Evolutionary conservation across 2,888 invertebrate genomes (phyloP), one percentile per base, ranked within the genome.

Genomic region (Chrysolina haemoptera): DNA sequence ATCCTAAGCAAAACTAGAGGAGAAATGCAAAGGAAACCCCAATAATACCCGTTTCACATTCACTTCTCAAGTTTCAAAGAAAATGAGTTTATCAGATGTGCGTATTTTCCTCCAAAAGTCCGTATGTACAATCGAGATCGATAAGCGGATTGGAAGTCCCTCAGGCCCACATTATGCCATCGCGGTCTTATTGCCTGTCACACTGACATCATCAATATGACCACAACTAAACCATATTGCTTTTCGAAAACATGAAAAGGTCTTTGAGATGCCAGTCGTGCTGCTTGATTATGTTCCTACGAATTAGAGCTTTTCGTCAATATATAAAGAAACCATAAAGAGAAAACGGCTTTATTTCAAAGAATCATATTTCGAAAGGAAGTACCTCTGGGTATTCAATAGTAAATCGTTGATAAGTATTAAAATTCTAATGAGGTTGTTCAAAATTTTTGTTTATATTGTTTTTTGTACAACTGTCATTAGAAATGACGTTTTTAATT

Each of bases 181-280:
- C 76, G 12, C 53, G 78, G 79, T 79, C 82, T 82, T 84, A 84
- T 83, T 83, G 83, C 81, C 81, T 82, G 82, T 82, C 83, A 83
- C 81, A 79, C 80, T 76, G 76, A 80, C 82, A 83, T 85, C 83
- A 84, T 84, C 84, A 81, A 83, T 84, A 82, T 84, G 84, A 82
- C 84, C 84, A 79, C 74, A 78, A 80, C 81, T 83, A 84, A 84
- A 84, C 82, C 84, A 83, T 83, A 84, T 84, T 84, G 83, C 82
- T 79, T 84, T 84, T 80, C 81, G 78, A 53, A 11, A 53, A 67
- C 67, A 67, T 55, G 53, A 82, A 83, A 84, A 80, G 81, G 80
- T 74, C 79, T 79, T 78, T 80, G 81, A 80, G 82, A 81, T 82
- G 80, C 78, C 75, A 69, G 68, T 74, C 74, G 75, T 74, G 75